Percentiles rank a stretch among this genome's conserved stretches.
These are phyloP conservation scores for Caenorhabditis imperialis DNA, from an alignment of 2,888 invertebrate species.

Conservation along the genomic window DNA sequence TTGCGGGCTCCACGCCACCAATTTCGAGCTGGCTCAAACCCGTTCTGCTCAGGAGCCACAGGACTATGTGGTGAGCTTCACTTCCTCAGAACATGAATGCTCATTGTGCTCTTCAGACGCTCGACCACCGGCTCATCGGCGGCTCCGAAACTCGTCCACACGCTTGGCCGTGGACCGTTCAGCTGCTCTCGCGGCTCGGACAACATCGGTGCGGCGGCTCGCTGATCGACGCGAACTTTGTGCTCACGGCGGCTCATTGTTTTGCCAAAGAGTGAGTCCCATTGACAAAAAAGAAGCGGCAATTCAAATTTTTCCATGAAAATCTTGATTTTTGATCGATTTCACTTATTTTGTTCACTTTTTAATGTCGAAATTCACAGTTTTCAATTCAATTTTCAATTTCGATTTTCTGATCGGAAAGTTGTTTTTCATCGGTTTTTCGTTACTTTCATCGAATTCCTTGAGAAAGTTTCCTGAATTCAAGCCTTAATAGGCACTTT, in stretches of 20 bases:
- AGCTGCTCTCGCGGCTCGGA: conserved; percentile 58
- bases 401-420: no score
- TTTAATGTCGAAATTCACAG: no score
- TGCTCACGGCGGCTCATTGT: conserved; percentile 76
- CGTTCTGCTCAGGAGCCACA: conserved; percentile 43
- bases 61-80: conserved; percentile 46
- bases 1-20: conserved; percentile 46
- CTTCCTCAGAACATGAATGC: no score
- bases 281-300: background rate
- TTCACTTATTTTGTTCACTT: no score
- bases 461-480: no score
- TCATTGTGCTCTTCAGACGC: conserved; percentile 43
- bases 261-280: conserved; percentile 64
- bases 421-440: no score
- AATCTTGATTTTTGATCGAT: background rate
- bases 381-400: no score
- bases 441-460: no score
- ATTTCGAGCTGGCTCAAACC: conserved; percentile 36
- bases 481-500: no score
- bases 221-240: conserved; percentile 67
- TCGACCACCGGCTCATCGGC: conserved; percentile 70
- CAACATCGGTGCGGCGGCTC: conserved; percentile 71
- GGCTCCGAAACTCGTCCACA: conserved; percentile 67
- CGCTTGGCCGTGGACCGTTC: conserved; percentile 74
- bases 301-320: no score